phyloP scores from a whole-genome alignment of 2,797 vertebrate genomes.

The Dendrocincla fuliginosa region DNA sequence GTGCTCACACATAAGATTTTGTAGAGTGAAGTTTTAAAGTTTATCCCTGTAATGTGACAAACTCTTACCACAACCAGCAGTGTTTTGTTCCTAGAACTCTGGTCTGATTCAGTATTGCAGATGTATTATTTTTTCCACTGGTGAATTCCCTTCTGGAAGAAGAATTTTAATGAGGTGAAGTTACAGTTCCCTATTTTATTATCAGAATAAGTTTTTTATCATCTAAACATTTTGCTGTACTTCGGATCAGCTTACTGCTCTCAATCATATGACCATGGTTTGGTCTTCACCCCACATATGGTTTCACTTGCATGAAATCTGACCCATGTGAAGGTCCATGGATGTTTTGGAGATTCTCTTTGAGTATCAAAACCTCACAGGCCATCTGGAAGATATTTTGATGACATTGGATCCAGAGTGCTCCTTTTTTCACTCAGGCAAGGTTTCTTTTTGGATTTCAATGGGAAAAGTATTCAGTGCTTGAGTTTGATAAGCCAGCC shows the following conservation, averaged over 20 bases:
- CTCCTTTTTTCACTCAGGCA: not conserved
- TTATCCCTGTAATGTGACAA: not conserved
- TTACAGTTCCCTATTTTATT: not conserved
- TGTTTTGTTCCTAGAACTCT: not conserved
- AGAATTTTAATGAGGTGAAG: not conserved
- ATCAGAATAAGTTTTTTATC: not conserved
- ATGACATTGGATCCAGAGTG: not conserved
- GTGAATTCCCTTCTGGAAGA: not conserved
- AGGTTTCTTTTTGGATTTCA: not conserved
- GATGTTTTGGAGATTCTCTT: not conserved
- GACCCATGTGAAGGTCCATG: not conserved
- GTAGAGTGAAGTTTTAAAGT: not conserved
- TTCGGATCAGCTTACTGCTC: not conserved
- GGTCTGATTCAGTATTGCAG: not conserved
- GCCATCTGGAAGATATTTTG: constrained; percentile 11
- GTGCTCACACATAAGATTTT: rapidly evolving
- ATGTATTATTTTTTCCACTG: not conserved
- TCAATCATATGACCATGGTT: not conserved
- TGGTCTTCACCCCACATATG: not conserved
- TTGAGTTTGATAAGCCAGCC: not conserved
- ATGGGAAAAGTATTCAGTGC: not conserved
- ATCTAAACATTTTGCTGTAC: not conserved
- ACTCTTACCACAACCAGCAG: not conserved
- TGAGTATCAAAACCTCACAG: constrained; percentile 2
- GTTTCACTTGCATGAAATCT: constrained; percentile 15